Evolutionary conservation across 2,113 vertebrate genomes (phyloP), one percentile per base, ranked within the genome.

Genomic region (Perognathus longimembris): DNA sequence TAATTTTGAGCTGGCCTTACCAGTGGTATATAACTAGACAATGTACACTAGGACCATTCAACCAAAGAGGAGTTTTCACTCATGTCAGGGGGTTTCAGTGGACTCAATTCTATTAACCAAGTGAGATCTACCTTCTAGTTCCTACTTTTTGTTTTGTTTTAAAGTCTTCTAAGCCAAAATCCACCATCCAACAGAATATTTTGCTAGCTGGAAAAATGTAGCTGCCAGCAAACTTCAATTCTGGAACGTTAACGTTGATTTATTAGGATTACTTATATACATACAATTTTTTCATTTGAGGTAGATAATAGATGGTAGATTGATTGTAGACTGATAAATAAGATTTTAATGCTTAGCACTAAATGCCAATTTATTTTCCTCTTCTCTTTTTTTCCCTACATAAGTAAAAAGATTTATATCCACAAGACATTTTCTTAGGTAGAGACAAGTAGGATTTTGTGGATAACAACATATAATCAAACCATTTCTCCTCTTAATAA

Each of bases 341-440:
- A 12, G 30, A 85, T 38, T 87, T 71, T 89, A 88, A 59, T 75
- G 24, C 45, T 90, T 94, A 34, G 4, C 3, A 34, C 66, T 87
- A 40, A 77, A 5, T 45, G 28, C 86, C 32, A 54, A 54, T 54
- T 91, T 18, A 85, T 76, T 83, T 90, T 75, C 24, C 30, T 61
- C 85, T 81, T 59, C 2, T 85, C 40, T 82, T 73, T 84, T 83
- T 17, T 91, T 87, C 85, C 6, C 15, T 17, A 12, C 3, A 40
- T 38, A 9, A 14, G 4, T 70, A 26, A 34, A 54, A 86, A 81
- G 50, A 76, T 82, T 82, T 79, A 78, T 32, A 82, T 54, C 17
- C n/a, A 59, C 12, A 8, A 91, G 84, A 87, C 20, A 66, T 38
- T 20, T 66, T 74, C 61, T 42, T 89, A 21, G 74, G 34, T 22